Conservation (phyloP, 2,113 vertebrate species). For the Helogale parvula region DNA sequence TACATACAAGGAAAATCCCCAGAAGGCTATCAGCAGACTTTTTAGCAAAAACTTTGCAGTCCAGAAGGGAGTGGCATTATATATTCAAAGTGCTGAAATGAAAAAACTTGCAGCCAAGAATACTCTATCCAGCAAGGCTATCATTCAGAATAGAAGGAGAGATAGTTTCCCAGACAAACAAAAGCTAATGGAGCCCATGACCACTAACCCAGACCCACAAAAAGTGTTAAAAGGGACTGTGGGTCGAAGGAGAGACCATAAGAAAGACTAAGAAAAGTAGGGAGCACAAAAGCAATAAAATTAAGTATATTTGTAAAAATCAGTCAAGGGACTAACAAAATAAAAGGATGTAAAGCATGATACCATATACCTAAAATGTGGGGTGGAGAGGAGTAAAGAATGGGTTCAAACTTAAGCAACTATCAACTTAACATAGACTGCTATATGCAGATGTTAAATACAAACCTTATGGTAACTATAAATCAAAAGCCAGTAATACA, state of each 20-base stretch:
- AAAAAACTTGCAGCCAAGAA: background rate
- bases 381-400: background rate
- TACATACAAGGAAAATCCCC: background rate
- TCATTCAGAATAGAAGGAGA: background rate
- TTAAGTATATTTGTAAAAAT: background rate
- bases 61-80: background rate
- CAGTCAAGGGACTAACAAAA: background rate
- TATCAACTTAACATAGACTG: background rate
- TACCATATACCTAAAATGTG: background rate
- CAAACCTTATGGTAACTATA: background rate
- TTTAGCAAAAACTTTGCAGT: background rate
- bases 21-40: background rate
- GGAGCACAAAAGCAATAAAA: background rate
- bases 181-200: background rate
- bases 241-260: background rate
- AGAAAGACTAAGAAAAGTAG: background rate
- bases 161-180: background rate
- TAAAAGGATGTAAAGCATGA: background rate
- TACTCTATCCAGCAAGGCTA: background rate
- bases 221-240: background rate
- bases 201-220: background rate
- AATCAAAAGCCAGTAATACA: background rate
- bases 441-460: background rate
- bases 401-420: background rate
- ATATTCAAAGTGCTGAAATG: background rate